phyloP scores from a whole-genome alignment of 1,140 invertebrate genomes.

The Leptonema lineaticorne region DNA sequence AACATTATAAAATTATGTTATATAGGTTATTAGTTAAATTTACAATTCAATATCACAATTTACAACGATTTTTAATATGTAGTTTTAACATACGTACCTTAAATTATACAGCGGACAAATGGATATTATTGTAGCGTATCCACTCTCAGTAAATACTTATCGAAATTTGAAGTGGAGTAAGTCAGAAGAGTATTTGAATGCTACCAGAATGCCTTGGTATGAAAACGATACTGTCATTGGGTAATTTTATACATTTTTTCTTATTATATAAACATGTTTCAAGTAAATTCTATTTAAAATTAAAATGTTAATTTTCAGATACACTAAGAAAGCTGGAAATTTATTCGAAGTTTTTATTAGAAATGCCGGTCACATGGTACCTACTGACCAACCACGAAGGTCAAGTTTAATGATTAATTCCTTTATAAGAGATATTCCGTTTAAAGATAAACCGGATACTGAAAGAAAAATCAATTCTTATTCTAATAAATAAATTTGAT shows the following conservation, averaged over 20 bases:
- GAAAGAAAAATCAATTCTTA: too few relatives aligned
- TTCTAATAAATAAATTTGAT: too few relatives aligned
- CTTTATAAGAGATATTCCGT: slow-evolving; percentile 27
- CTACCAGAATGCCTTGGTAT: slow-evolving; percentile 52
- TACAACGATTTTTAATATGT: slow-evolving; percentile 12
- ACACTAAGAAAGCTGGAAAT: slow-evolving; percentile 60
- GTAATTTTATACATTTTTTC: slow-evolving; percentile 42
- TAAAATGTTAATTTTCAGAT: slow-evolving; percentile 51
- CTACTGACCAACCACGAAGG: slow-evolving; percentile 61
- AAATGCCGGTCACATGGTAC: slow-evolving; percentile 69
- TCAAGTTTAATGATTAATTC: slow-evolving; percentile 23
- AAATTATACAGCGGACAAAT: slow-evolving; percentile 77
- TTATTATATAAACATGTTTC: not conserved
- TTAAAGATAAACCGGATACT: too few relatives aligned
- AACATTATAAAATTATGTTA: slow-evolving; percentile 65
- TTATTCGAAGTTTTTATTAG: slow-evolving; percentile 66
- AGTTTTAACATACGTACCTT: slow-evolving; percentile 38
- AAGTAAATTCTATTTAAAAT: not conserved
- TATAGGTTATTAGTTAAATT: slow-evolving; percentile 51
- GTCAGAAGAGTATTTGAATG: slow-evolving; percentile 61
- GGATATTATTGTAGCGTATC: slow-evolving; percentile 82
- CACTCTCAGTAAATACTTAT: slow-evolving; percentile 73
- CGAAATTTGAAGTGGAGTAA: slow-evolving; percentile 66
- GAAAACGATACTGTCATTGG: slow-evolving; percentile 48
- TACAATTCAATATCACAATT: too few relatives aligned